Base-by-base conservation (phyloP, 2,113 vertebrate genomes). In the Ovibos moschatus region DNA sequence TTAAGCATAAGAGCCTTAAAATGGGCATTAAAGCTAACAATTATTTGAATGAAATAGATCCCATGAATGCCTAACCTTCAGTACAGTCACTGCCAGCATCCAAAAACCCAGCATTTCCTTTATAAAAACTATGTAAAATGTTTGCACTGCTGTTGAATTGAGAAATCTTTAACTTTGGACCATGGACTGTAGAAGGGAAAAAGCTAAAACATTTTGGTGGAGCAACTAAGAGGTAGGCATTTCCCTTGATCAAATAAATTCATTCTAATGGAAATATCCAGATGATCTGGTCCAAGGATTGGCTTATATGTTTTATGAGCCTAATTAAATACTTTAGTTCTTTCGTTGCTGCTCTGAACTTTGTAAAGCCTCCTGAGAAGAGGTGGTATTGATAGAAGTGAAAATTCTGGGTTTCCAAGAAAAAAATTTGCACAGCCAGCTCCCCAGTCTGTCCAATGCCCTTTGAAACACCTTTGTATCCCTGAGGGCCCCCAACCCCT, bases 1-100 rank as follows among this genome's bases (percentile, higher is more conserved):
- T 85, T 94, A 97, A 94, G 53, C 57, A 91, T 97, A 97, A 97
- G 62, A 98, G 93, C 94, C 96, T 98, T 99, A 97, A 98, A 97
- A 85, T 64, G 19, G 2, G 67, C 89, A 71, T 91, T 90, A 82
- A 95, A 96, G 30, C 94, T 76, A 97, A 67, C 81, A 97, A 96
- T 86, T 85, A 96, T 86, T 87, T 85, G 87, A 95, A 60, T 96
- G 87, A 60, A 60, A 96, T 94, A 97, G 97, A 98, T 91, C 23
- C 60, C 87, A 71, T 5, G 13, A 91, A 87, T 95, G 88, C 86
- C 97, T 92, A 91, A 89, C 71, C 40, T 93, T 87, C 28, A 87
- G 33, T 71, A 96, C 6, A 95, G 17, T 91, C 81, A 90, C 74
- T 57, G 36, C 74, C 79, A 98, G 21, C 96, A 81, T 97, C 91